A percentile compares a stretch with the other conserved stretches of the same genome.
Conservation (phyloP, 1,140 invertebrate genomes). For the Drosophila parvula region DNA sequence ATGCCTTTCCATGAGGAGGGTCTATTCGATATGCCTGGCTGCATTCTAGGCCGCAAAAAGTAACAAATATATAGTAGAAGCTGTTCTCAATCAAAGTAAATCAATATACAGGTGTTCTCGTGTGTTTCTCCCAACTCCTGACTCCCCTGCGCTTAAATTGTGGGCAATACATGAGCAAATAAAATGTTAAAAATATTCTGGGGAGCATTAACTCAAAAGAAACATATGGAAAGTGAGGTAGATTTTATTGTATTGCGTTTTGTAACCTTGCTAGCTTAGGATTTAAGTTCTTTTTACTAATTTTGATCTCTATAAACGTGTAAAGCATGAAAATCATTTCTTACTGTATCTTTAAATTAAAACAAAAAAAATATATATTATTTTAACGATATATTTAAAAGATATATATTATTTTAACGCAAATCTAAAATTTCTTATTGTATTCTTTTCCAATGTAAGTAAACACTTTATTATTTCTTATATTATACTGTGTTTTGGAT, state of each 20-base stretch:
- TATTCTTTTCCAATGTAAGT: too few species aligned
- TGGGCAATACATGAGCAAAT: slow-evolving; percentile 5
- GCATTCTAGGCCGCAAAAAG: slow-evolving; percentile 32
- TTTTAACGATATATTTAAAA: too few species aligned
- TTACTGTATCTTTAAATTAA: too few species aligned
- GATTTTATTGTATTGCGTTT: too few species aligned
- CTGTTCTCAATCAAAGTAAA: slow-evolving; percentile 66
- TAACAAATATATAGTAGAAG: slow-evolving; percentile 1
- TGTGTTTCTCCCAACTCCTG: neutral
- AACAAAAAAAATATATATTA: too few species aligned
- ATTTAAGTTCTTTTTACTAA: too few species aligned
- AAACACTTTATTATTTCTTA: too few species aligned
- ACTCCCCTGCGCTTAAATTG: neutral
- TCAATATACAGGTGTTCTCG: slow-evolving; percentile 48
- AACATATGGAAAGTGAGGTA: neutral
- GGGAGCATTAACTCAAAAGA: neutral
- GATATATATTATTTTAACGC: too few species aligned
- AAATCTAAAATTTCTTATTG: too few species aligned
- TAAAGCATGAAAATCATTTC: too few species aligned
- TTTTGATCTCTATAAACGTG: too few species aligned
- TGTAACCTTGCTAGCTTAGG: neutral
- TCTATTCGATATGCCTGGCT: slow-evolving; percentile 42
- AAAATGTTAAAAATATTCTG: neutral
- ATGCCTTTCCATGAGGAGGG: slow-evolving; percentile 13
- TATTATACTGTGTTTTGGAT: too few species aligned